Evolutionary conservation across 2,888 invertebrate species (phyloP).

Genomic region (Thymelicus sylvestris): DNA sequence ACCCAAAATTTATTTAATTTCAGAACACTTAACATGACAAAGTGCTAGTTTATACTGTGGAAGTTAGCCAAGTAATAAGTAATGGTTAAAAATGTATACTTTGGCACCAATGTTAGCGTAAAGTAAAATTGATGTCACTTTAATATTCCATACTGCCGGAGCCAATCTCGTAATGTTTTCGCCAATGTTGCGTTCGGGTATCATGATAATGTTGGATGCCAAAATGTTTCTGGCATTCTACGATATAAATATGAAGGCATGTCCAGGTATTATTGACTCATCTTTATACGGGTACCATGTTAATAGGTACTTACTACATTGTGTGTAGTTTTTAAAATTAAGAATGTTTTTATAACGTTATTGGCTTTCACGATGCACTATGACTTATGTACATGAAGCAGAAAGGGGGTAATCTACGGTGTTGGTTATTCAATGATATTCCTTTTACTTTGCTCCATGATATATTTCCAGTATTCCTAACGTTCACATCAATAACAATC

Average conservation of each 20-base stretch:
- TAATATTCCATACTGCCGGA: slow-evolving; percentile 2
- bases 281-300: neutral
- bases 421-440: too few species aligned
- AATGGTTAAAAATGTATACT: slow-evolving; percentile 6
- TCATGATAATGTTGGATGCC: neutral
- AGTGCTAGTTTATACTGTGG: neutral
- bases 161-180: neutral
- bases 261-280: neutral
- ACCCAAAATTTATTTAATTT: neutral
- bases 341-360: too few species aligned
- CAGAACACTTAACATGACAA: neutral
- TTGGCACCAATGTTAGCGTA: slow-evolving; percentile 1
- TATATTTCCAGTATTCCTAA: too few species aligned
- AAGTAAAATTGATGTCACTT: slow-evolving; percentile 8
- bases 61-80: slow-evolving; percentile 2
- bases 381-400: too few species aligned
- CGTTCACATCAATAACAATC: too few species aligned
- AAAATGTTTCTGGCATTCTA: neutral
- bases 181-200: slow-evolving; percentile 1
- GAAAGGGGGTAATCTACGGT: too few species aligned
- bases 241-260: neutral
- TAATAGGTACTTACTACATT: too few species aligned
- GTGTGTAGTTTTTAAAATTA: too few species aligned
- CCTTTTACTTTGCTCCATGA: too few species aligned
- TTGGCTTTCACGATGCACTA: too few species aligned